These are phyloP conservation scores for Channallabes apus DNA, from an alignment of 2,797 vertebrate species.

Conservation along the genomic window DNA sequence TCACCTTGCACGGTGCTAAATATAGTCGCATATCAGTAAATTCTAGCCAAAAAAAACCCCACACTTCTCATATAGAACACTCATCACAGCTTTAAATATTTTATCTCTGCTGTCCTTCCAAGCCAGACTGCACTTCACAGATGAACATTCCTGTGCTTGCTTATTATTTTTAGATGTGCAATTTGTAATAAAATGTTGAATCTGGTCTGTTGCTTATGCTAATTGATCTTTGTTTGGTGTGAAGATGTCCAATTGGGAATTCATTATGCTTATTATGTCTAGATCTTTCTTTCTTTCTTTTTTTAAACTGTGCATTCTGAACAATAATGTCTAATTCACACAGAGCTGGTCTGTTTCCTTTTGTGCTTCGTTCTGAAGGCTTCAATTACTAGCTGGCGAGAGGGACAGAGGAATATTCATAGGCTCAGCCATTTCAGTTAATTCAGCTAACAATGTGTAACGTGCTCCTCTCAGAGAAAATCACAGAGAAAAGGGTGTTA, in stretches of 20 bases:
- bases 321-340: conserved; percentile 51
- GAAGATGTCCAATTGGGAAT: conserved; percentile 35
- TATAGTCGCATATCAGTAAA: background rate
- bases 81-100: background rate
- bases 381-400: conserved; percentile 43
- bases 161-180: background rate
- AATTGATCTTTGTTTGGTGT: conserved; percentile 47
- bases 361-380: conserved; percentile 42
- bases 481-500: conserved; percentile 6
- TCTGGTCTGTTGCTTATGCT: conserved; percentile 12
- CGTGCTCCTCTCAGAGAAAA: conserved; percentile 2
- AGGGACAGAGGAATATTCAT: conserved; percentile 54
- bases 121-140: background rate
- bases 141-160: background rate
- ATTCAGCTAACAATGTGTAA: conserved; percentile 49
- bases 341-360: conserved; percentile 43
- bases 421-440: conserved; percentile 40
- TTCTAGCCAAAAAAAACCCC: background rate
- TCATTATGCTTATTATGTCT: conserved; percentile 36
- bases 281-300: conserved; percentile 7
- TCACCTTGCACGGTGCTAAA: background rate
- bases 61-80: background rate
- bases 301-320: conserved; percentile 17
- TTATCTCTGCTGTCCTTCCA: background rate
- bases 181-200: background rate